phyloP scores from a whole-genome alignment of 2,888 invertebrate species.

The Gortyna flavago region DNA sequence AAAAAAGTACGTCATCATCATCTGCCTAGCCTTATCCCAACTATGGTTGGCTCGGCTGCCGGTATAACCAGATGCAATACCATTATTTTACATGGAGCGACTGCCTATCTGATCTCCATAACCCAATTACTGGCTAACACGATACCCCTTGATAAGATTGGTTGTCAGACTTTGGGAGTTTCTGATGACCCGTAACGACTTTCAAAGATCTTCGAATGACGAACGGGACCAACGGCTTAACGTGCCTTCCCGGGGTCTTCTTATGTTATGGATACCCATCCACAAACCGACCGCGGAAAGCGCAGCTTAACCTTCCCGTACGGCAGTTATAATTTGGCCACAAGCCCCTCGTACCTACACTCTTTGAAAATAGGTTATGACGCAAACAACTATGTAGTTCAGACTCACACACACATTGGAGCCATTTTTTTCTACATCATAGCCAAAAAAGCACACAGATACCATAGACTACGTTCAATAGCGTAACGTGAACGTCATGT shows the following conservation, averaged over 20 bases:
- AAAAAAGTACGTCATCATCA: no score
- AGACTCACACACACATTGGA: slow-evolving; percentile 7
- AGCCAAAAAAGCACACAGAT: slow-evolving; percentile 30
- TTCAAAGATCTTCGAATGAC: no score
- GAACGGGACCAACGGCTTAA: not conserved
- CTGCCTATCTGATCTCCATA: not conserved
- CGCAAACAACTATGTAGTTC: slow-evolving; percentile 25
- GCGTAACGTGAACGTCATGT: slow-evolving; percentile 45
- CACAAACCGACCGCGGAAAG: not conserved
- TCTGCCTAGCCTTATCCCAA: not conserved
- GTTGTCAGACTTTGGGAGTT: no score
- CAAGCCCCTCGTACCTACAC: not conserved
- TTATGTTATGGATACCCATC: not conserved
- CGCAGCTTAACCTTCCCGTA: not conserved
- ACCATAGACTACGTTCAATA: slow-evolving; percentile 38
- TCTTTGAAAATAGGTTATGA: slow-evolving; percentile 30
- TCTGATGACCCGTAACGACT: no score
- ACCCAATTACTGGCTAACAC: not conserved
- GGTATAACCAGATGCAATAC: not conserved
- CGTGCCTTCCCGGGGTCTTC: not conserved
- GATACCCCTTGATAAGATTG: no score
- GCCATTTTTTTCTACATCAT: slow-evolving; percentile 16
- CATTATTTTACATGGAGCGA: not conserved
- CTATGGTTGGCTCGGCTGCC: not conserved
- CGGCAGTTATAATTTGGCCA: not conserved